Evolutionary conservation across 2,797 vertebrate species (phyloP), one percentile per base, ranked within the genome.

Genomic region (Squalus acanthias): DNA sequence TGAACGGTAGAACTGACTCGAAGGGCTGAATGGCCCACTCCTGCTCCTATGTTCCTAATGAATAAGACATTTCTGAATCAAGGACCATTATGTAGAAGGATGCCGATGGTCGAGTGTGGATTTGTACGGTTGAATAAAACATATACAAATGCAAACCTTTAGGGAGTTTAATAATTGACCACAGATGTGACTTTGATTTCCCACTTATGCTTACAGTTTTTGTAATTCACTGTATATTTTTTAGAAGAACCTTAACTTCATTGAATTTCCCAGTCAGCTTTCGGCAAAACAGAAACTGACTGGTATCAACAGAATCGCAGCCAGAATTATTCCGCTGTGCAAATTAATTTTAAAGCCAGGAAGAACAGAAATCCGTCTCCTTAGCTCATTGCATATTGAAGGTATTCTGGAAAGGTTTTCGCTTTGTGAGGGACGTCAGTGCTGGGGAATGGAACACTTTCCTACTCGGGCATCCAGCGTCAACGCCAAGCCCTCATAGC

Each of bases 111-210:
- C 65, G 12, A 70, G n/a, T 9, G 57, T 46, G n/a, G 22, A 70
- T 20, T 70, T 39, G 39, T 26, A 94, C 0, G n/a, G 65, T 50
- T n/a, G 39, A 94, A 94, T 70, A 94, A 94, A 65, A 65, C 60
- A 92, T 94, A 70, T 33, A 70, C 20, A 67, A 94, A n/a, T 46
- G 67, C 60, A 70, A 70, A 46, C 92, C 65, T 70, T 50, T 13
- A 26, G 65, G 63, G 39, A 94, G 92, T 70, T 94, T 46, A 70
- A 94, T 94, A 70, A 94, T 94, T 67, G 92, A 94, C 92, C 92
- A 70, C 65, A 94, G 92, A 69, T 94, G 92, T 67, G 39, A 94
- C 92, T 94, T 94, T 94, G 92, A 94, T 94, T 70, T 94, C 39
- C 39, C n/a, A 69, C n/a, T 39, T 94, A 69, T 67, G 92, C 65